Percentiles rank a stretch among this genome's conserved stretches.
phyloP scores from a whole-genome alignment of 2,113 vertebrate genomes.

The Chaetops frenatus region DNA sequence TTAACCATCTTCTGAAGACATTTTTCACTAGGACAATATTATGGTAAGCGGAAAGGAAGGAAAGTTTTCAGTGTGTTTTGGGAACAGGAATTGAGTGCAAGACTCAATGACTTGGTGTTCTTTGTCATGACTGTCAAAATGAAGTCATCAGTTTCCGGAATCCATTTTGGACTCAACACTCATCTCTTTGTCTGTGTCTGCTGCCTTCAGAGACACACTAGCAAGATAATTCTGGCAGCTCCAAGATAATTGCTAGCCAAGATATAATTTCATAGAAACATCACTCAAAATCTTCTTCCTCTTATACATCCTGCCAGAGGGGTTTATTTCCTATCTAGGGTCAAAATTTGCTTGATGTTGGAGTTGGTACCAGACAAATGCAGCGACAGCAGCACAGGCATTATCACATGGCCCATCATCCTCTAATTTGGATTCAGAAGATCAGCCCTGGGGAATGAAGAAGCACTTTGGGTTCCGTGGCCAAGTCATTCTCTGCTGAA shows the following conservation, averaged over 20 bases:
- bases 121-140: neutral
- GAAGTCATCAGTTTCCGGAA: conserved; percentile 20
- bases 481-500: neutral
- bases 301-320: neutral
- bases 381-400: neutral
- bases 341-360: neutral
- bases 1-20: neutral
- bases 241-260: neutral
- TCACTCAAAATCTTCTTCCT: neutral
- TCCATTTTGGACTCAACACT: neutral
- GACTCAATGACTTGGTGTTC: neutral
- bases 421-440: neutral
- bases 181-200: neutral
- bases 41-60: neutral
- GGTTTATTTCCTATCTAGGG: neutral
- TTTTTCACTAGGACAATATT: neutral
- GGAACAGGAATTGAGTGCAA: neutral
- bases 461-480: neutral
- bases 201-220: conserved; percentile 4
- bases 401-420: neutral
- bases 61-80: neutral
- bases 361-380: neutral
- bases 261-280: neutral
- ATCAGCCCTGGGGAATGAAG: neutral
- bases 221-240: neutral